A percentile compares a stretch with the other conserved stretches of the same genome.
These are phyloP conservation scores for Heliornis fulica DNA, from an alignment of 2,113 vertebrate genomes.

Conservation along the genomic window DNA sequence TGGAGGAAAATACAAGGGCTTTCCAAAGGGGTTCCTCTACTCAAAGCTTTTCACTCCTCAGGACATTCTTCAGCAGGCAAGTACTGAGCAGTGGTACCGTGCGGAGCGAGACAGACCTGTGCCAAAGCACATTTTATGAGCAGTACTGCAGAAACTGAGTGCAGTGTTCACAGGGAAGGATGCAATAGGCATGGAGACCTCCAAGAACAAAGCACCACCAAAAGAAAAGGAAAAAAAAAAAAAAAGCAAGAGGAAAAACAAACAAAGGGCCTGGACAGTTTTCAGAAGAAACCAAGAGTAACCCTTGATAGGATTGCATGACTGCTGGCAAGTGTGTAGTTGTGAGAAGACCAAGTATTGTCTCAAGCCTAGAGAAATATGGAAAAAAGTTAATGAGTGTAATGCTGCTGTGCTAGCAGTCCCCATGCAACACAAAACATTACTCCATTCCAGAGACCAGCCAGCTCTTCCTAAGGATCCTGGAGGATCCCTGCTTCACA, in stretches of 20 bases:
- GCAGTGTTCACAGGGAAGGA: not conserved
- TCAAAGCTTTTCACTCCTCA: not conserved
- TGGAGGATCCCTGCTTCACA: not conserved
- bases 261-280: constrained; percentile 14
- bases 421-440: not conserved
- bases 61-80: not conserved
- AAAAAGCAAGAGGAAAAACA: not conserved
- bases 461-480: not conserved
- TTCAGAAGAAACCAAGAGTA: constrained; percentile 35
- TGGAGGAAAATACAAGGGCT: not conserved
- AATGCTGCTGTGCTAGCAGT: not conserved
- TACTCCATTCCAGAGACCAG: not conserved
- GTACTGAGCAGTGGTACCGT: not conserved
- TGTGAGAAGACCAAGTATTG: not conserved
- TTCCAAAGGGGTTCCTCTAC: constrained; percentile 7
- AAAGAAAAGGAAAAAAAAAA: not conserved
- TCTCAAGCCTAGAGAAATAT: not conserved
- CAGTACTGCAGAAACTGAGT: not conserved
- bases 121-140: not conserved
- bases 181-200: not conserved
- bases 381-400: not conserved
- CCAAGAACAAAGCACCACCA: not conserved
- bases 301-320: not conserved
- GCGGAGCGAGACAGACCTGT: rapidly evolving
- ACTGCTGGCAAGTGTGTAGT: not conserved